Evolutionary conservation across 2,113 vertebrate species (phyloP).

Genomic region (Zapus hudsonius): DNA sequence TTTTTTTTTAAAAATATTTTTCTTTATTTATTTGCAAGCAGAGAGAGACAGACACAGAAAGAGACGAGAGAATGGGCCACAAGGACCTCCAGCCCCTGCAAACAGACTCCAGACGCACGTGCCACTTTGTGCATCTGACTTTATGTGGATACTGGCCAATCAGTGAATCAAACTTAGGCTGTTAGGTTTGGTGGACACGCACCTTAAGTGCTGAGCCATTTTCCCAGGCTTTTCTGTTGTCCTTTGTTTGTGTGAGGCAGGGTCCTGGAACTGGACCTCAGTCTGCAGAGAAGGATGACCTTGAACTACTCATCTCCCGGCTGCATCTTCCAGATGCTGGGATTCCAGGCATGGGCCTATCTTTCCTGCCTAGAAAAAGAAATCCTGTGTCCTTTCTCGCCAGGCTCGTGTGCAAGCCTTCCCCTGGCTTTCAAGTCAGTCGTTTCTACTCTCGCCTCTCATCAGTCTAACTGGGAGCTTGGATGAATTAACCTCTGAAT

Average conservation of each 20-base stretch:
- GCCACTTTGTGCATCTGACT: too few species aligned
- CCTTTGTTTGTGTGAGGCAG: neutral
- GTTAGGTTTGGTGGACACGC: too few species aligned
- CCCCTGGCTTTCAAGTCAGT: neutral
- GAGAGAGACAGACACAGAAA: too few species aligned
- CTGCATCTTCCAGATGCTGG: neutral
- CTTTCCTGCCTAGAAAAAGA: constrained; percentile 33
- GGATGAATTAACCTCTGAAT: neutral
- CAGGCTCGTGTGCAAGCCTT: neutral
- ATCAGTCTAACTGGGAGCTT: neutral
- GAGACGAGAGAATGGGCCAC: too few species aligned
- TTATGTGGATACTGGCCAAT: too few species aligned
- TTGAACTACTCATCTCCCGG: neutral
- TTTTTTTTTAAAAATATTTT: too few species aligned
- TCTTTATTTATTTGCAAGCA: too few species aligned
- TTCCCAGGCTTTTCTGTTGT: too few species aligned
- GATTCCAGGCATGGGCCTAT: neutral
- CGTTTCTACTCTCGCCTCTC: neutral
- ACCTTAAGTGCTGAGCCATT: too few species aligned
- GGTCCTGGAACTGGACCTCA: neutral
- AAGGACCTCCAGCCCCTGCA: too few species aligned
- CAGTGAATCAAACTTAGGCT: too few species aligned
- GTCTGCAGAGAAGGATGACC: neutral
- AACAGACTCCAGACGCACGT: too few species aligned
- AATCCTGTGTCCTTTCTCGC: neutral